phyloP scores from a whole-genome alignment of 2,888 invertebrate genomes.

The Anthrax anthrax region DNA sequence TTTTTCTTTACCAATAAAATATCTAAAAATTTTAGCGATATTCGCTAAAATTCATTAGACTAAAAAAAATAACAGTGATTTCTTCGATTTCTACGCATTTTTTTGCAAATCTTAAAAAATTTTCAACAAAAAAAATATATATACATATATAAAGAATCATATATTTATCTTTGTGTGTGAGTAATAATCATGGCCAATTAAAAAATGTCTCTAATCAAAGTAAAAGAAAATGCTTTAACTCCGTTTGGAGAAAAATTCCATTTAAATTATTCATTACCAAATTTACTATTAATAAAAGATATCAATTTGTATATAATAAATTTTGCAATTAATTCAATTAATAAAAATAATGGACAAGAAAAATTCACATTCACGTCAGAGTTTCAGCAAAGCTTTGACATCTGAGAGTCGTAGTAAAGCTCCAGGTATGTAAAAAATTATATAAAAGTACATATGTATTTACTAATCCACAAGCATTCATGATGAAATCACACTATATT shows the following conservation, averaged over 20 bases:
- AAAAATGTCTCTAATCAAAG: constrained; percentile 31
- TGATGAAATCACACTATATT: no score
- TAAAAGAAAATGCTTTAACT: constrained; percentile 24
- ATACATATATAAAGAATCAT: no score
- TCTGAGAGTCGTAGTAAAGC: constrained; percentile 61
- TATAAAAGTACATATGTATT: no score
- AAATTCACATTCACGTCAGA: constrained; percentile 49
- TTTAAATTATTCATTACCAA: no score
- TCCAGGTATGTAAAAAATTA: constrained; percentile 47
- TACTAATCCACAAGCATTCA: no score
- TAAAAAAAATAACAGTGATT: no score
- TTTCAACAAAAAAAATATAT: no score
- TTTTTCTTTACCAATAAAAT: no score
- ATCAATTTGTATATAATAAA: not conserved
- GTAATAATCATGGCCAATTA: constrained; percentile 34
- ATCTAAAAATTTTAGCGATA: no score
- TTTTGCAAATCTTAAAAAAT: no score
- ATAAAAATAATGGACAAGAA: constrained; percentile 57
- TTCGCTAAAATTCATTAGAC: no score
- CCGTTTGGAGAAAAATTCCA: constrained; percentile 30
- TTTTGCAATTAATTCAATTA: constrained; percentile 3
- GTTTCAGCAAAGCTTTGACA: constrained; percentile 52
- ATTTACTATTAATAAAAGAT: constrained; percentile 15
- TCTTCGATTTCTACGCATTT: no score
- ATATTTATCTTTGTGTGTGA: not conserved